A percentile compares a stretch with the other conserved stretches of the same genome.
phyloP scores from a whole-genome alignment of 2,797 vertebrate species.

The Propithecus deckenii region DNA sequence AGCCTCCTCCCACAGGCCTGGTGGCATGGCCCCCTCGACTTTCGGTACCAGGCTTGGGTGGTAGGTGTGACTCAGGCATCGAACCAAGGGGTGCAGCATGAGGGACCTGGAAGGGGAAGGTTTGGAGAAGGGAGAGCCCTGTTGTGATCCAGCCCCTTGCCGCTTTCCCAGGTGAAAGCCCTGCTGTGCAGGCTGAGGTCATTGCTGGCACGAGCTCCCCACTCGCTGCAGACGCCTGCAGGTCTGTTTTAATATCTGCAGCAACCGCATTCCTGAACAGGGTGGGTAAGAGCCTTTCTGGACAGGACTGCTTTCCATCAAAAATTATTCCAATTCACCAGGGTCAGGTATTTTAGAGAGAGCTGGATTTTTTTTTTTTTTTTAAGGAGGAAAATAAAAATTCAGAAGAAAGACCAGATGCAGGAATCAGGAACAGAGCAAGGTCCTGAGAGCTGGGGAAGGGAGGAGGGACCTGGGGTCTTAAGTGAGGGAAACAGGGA shows the following conservation, averaged over 20 bases:
- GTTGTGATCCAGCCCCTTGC: slow-evolving; percentile 26
- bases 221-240: slow-evolving; percentile 78
- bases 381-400: slow-evolving; percentile 60
- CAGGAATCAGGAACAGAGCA: neutral
- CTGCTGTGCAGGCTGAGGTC: slow-evolving; percentile 82
- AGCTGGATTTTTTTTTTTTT: neutral
- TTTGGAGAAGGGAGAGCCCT: neutral
- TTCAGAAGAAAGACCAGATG: slow-evolving; percentile 38
- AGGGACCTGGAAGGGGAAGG: neutral
- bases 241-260: slow-evolving; percentile 83
- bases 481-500: neutral
- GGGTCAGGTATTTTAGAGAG: slow-evolving; percentile 64
- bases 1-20: neutral
- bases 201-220: slow-evolving; percentile 81
- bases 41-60: neutral
- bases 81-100: neutral
- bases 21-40: neutral
- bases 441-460: neutral
- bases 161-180: slow-evolving; percentile 78
- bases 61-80: neutral
- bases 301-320: slow-evolving; percentile 77
- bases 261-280: slow-evolving; percentile 83
- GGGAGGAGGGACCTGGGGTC: neutral
- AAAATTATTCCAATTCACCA: slow-evolving; percentile 66
- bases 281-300: slow-evolving; percentile 79